phyloP scores from a whole-genome alignment of 2,888 invertebrate species.

The Agrochola litura region DNA sequence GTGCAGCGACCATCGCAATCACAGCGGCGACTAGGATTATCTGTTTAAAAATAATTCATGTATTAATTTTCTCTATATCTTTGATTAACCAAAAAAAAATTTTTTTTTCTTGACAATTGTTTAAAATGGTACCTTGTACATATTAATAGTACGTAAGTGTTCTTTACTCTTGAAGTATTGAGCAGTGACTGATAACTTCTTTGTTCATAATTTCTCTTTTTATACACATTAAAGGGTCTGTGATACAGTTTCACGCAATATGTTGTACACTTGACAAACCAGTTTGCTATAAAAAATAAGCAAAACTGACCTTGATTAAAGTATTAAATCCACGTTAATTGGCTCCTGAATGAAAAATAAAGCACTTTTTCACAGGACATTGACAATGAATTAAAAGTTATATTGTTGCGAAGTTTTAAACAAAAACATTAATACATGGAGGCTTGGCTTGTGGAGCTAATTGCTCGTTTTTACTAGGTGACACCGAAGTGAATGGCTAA shows the following conservation, averaged over 20 bases:
- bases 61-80: not conserved
- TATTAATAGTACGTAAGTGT: slow-evolving; percentile 34
- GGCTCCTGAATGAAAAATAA: not conserved
- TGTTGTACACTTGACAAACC: not conserved
- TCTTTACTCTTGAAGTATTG: slow-evolving; percentile 18
- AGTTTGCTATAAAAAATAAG: slow-evolving; percentile 23
- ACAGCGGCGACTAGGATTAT: slow-evolving; percentile 46
- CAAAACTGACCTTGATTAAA: slow-evolving; percentile 37
- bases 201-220: slow-evolving; percentile 33
- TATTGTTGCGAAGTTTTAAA: not conserved
- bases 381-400: not conserved
- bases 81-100: not conserved
- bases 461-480: not conserved
- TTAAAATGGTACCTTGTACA: slow-evolving; percentile 49
- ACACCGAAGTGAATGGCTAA: not conserved
- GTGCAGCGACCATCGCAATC: slow-evolving; percentile 44
- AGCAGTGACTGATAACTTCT: slow-evolving; percentile 40
- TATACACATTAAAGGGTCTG: slow-evolving; percentile 50
- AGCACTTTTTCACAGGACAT: slow-evolving; percentile 9
- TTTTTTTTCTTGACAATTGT: not conserved
- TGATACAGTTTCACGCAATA: slow-evolving; percentile 30
- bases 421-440: not conserved
- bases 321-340: slow-evolving; percentile 4
- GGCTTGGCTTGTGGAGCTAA: not conserved
- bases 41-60: not conserved